Base-by-base conservation (phyloP, 2,113 vertebrate genomes). In the Machaerirhynchus nigripectus region DNA sequence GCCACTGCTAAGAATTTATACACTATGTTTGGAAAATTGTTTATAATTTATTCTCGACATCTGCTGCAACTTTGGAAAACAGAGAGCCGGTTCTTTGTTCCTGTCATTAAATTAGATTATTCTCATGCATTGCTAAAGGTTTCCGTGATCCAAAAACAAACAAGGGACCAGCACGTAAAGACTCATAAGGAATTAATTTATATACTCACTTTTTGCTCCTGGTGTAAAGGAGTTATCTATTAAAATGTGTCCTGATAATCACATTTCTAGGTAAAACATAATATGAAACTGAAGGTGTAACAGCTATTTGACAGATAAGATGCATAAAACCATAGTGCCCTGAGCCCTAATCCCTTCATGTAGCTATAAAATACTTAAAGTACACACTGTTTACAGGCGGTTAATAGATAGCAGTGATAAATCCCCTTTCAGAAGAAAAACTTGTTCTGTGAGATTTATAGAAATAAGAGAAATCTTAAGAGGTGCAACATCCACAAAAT, bases 311-410 rank as follows among this genome's bases (percentile, higher is more conserved):
- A 90, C 33, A 85, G 75, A 71, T 49, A 81, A 1, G 2, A 30
- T 77, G 56, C 59, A 88, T 64, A 92, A 96, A 92, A 59, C 19
- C 35, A 64, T 6, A 80, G 56, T 10, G 33, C 60, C 83, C 52
- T 37, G 17, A 94, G 67, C 8, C 1, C 49, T 82, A 86, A 81
- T 67, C 33, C 26, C 69, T 70, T 74, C 13, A 56, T 3, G 24
- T 28, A 93, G 37, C 64, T 84, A 61, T 73, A 82, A 95, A 95
- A 86, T 88, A 90, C 83, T 95, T 85, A 52, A 77, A 71, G 76
- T 49, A 86, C 15, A 82, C 5, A 21, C 35, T 77, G 52, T 81
- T 93, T 90, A 86, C 64, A 77, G 39, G 46, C 50, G 77, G 70
- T 87, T 93, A 94, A 83, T 15, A 89, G 76, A 95, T 12, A 77